These are phyloP conservation scores for Pseudorhiza aurosa DNA, from an alignment of 30 jellyfish, hydroid and myxozoan genomes.

Conservation along the genomic window DNA sequence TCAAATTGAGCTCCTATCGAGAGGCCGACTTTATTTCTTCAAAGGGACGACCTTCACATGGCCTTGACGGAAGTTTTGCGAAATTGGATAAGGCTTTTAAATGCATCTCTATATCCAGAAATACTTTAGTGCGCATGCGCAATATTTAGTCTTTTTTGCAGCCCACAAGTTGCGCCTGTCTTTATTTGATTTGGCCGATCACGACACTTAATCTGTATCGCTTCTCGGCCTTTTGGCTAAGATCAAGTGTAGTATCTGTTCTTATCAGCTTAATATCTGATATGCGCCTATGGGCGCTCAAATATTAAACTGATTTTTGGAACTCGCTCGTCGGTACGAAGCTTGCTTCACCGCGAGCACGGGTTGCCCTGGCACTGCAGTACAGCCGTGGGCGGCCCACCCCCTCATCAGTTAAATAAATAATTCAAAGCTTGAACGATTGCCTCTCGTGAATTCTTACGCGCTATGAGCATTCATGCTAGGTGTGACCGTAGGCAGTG, in stretches of 20 bases:
- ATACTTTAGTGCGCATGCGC: no score
- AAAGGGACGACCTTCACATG: no score
- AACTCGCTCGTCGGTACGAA: conserved; percentile 45
- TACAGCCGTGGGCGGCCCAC: conserved; percentile 61
- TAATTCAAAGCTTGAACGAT: neutral
- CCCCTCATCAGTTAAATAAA: neutral
- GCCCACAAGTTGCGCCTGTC: neutral
- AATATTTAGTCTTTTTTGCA: no score
- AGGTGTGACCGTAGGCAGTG: no score
- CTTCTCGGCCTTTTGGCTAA: conserved; percentile 48
- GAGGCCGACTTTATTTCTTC: no score
- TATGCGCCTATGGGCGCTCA: conserved; percentile 46
- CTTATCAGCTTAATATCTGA: conserved; percentile 60
- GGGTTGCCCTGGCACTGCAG: conserved; percentile 59
- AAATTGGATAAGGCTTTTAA: no score
- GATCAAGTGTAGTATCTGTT: conserved; percentile 50
- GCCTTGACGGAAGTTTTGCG: no score
- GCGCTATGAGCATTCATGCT: no score
- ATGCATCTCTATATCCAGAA: no score
- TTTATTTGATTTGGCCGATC: neutral
- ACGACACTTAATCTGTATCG: neutral
- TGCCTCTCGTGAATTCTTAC: no score
- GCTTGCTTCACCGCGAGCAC: conserved; percentile 68
- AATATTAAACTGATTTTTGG: conserved; percentile 54
- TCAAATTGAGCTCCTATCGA: no score